These are phyloP conservation scores for Ceratoteleas bidentatus DNA, from an alignment of 1,140 invertebrate species.

Conservation along the genomic window DNA sequence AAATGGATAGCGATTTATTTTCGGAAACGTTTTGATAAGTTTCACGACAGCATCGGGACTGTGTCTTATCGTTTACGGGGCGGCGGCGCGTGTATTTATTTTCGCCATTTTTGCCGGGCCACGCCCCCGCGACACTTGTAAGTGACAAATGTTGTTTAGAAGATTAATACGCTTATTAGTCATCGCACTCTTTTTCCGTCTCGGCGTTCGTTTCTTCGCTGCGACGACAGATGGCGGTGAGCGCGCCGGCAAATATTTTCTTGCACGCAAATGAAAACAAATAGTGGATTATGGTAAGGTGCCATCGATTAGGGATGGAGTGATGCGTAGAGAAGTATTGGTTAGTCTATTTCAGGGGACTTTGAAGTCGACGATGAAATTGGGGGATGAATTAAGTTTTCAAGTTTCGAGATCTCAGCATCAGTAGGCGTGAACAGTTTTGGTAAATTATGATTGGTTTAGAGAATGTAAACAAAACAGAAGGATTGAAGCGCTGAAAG, in stretches of 20 bases:
- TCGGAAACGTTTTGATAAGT: constrained; percentile 10
- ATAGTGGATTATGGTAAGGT: constrained; percentile 38
- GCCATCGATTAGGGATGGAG: constrained; percentile 20
- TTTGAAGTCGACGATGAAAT: too few relatives aligned
- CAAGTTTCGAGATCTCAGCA: too few relatives aligned
- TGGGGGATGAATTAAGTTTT: too few relatives aligned
- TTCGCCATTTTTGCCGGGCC: constrained; percentile 21
- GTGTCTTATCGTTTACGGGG: neutral
- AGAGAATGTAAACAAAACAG: too few relatives aligned
- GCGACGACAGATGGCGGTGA: constrained; percentile 28
- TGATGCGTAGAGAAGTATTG: neutral
- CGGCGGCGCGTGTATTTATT: constrained; percentile 6
- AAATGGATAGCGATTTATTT: neutral
- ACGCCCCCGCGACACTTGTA: constrained; percentile 30
- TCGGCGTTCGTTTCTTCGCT: constrained; percentile 9
- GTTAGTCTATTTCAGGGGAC: neutral
- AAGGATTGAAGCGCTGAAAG: too few relatives aligned
- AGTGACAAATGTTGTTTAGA: constrained; percentile 40
- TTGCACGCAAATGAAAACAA: constrained; percentile 36
- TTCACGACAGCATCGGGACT: neutral
- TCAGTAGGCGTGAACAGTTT: too few relatives aligned
- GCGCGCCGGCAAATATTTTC: constrained; percentile 28
- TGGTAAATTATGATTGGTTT: too few relatives aligned
- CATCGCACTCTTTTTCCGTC: constrained; percentile 15
- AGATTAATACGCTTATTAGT: constrained; percentile 57